Base-by-base conservation (phyloP, 1,140 invertebrate species). In the Harlomillsia oculata region DNA sequence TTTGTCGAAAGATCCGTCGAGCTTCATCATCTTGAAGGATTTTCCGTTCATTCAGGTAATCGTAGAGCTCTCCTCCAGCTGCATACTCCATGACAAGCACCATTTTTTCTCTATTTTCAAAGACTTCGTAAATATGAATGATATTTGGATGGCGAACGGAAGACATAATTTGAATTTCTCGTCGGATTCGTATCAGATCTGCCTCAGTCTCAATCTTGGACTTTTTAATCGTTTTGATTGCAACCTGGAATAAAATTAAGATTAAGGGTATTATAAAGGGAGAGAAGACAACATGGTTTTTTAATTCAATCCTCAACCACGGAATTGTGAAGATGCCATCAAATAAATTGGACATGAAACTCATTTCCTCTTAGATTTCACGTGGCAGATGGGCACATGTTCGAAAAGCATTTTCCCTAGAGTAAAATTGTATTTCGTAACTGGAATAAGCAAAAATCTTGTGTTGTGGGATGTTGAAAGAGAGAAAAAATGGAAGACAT, bases 21-120 rank as follows among this genome's bases (percentile, higher is more conserved):
- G 95, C 94, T 75, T 99, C 95, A 43, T 83, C 81, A 73, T 99
- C 94, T 45, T 80, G 74, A 54, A 99, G 77, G 48, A 89, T 84
- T 75, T 94, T 63, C 53, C 84, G 80, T 69, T 93, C 88, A 68
- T 89, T 95, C 48, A 99, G 80, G 75, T 96, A 98, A 74, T 99
- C 96, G 68, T 98, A 99, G 1, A 99, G 76, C 75, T 99, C 96
- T 57, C 96, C 96, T 43, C 95, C 95, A 53, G 88, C 87, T 43
- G 95, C 96, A 72, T 97, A 98, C 74, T 99, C 96, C 95, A 99
- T 98, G 8, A 99, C 95, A 43, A 99, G 77, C 56, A 98, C 94
- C 80, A 98, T 98, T 77, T 97, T 96, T 72, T 97, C 93, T 66
- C 88, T 84, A 75, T 97, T 97, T 77, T 98, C 94, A 77, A 97